These are phyloP conservation scores for Thalassoma bifasciatum DNA, from an alignment of 2,113 vertebrate genomes.

Conservation along the genomic window DNA sequence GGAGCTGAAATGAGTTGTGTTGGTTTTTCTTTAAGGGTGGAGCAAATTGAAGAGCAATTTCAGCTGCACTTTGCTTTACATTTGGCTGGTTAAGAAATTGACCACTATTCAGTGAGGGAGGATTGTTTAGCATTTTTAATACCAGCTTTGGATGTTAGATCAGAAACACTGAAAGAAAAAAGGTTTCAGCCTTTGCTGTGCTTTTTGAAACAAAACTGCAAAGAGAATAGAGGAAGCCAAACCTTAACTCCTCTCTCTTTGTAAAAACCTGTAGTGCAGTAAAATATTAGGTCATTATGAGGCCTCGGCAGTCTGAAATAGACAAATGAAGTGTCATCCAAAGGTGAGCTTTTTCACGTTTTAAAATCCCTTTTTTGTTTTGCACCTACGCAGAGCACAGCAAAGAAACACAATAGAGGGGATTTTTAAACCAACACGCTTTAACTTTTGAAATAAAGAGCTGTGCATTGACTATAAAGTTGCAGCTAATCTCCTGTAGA, in stretches of 20 bases:
- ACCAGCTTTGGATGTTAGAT: too few relatives aligned
- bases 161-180: too few relatives aligned
- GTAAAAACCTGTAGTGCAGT: neutral
- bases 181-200: too few relatives aligned
- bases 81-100: conserved; percentile 26
- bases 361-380: neutral
- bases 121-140: neutral
- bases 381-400: too few relatives aligned
- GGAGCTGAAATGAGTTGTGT: conserved; percentile 19
- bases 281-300: neutral
- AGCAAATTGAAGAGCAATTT: conserved; percentile 42
- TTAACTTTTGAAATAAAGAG: neutral
- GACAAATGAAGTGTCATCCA: neutral
- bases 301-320: neutral
- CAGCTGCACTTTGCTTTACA: conserved; percentile 27
- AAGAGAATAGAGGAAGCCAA: too few relatives aligned
- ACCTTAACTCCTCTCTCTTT: neutral
- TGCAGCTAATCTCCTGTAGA: neutral
- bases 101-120: neutral
- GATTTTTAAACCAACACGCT: neutral
- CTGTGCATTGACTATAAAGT: neutral
- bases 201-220: neutral
- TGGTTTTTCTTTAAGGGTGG: conserved; percentile 25
- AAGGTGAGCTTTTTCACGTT: neutral
- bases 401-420: neutral